These are phyloP conservation scores for human (Homo sapiens) DNA, from an alignment of 2,113 vertebrate species.

Conservation along the genomic window GRCh38 chr13:27187501-27188000, in stretches of 20 bases:
- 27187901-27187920: too few species aligned
- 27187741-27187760: not conserved
- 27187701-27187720: not conserved
- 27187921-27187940: too few species aligned
- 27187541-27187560: not conserved
- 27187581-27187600: not conserved
- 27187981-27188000: too few species aligned
- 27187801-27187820: not conserved
- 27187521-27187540: not conserved
- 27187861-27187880: too few species aligned
- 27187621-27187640: not conserved
- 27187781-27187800: not conserved
- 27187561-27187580: not conserved
- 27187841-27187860: too few species aligned
- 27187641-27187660: not conserved
- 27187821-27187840: not conserved
- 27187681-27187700: not conserved
- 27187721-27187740: not conserved
- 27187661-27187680: not conserved
- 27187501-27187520: not conserved
- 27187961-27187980: too few species aligned
- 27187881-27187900: too few species aligned
- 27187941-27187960: too few species aligned
- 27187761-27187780: not conserved
- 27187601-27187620: not conserved